These are phyloP conservation scores for Oscheius sp. DNA, from an alignment of 2,888 invertebrate genomes.

Conservation along the genomic window DNA sequence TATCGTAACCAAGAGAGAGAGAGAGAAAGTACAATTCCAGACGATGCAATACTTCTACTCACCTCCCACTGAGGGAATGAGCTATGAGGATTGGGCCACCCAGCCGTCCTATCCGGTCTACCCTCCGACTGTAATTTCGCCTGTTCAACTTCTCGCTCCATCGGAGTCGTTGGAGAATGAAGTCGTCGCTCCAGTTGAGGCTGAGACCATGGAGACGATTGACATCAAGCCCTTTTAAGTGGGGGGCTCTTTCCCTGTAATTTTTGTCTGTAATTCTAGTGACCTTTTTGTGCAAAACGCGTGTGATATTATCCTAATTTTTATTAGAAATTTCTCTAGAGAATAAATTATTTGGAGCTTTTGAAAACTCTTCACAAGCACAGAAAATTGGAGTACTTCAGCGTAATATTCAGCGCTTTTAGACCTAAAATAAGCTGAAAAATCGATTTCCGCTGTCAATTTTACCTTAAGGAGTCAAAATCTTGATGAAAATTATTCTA, in stretches of 20 bases:
- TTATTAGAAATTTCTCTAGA: neutral
- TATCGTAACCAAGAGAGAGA: no score
- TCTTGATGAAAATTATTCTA: no score
- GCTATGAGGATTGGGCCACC: conserved; percentile 6
- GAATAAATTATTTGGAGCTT: no score
- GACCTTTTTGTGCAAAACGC: neutral
- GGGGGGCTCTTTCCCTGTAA: neutral
- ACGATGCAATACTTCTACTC: neutral
- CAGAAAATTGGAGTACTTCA: no score
- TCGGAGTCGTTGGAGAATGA: neutral
- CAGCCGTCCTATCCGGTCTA: conserved; percentile 10
- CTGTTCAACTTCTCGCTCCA: neutral
- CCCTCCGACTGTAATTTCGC: no score
- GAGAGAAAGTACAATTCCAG: no score
- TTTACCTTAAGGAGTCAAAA: no score
- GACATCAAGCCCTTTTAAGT: neutral
- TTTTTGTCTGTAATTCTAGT: neutral
- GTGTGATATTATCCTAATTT: neutral
- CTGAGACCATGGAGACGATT: neutral
- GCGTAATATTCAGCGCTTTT: no score
- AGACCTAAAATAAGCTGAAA: no score
- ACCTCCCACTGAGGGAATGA: neutral
- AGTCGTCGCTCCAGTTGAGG: neutral
- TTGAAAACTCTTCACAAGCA: no score
- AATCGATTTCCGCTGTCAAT: no score